These are phyloP conservation scores for Orchesellides sinensis DNA, from an alignment of 2,888 invertebrate genomes.

Conservation along the genomic window DNA sequence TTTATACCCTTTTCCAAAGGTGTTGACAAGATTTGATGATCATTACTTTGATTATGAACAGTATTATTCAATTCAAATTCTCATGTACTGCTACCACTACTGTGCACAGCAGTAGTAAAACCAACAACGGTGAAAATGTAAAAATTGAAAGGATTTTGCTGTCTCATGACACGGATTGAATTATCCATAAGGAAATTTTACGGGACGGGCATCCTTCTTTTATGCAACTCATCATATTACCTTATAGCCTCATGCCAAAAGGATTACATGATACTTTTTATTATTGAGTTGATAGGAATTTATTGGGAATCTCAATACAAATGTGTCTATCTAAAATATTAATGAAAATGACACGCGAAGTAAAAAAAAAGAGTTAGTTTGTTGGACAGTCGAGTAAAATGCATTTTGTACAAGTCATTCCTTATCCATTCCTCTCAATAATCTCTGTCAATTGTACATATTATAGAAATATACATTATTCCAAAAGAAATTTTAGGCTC, in stretches of 20 bases:
- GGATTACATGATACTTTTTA: slow-evolving; percentile 17
- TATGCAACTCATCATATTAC: slow-evolving; percentile 38
- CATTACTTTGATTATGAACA: slow-evolving; percentile 37
- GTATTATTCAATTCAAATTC: slow-evolving; percentile 20
- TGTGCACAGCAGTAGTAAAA: slow-evolving; percentile 14
- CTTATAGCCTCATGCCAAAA: slow-evolving; percentile 32
- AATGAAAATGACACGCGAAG: slow-evolving; percentile 51
- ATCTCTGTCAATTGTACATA: background rate
- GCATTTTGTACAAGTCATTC: slow-evolving; percentile 23
- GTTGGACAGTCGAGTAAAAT: too few relatives aligned
- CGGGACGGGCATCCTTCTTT: slow-evolving; percentile 9
- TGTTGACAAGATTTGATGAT: slow-evolving; percentile 55
- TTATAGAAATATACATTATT: background rate
- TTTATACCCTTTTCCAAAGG: slow-evolving; percentile 39
- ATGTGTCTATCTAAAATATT: slow-evolving; percentile 12
- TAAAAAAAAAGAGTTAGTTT: slow-evolving; percentile 2
- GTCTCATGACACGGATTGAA: slow-evolving; percentile 58
- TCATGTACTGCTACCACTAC: background rate
- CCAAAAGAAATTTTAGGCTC: background rate
- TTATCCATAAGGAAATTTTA: slow-evolving; percentile 45
- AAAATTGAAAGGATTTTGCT: slow-evolving; percentile 58
- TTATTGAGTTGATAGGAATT: background rate
- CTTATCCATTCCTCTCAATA: background rate
- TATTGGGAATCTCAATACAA: too few relatives aligned
- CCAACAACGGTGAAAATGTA: slow-evolving; percentile 35